Conservation (phyloP, 2,888 invertebrate species). For the Xiphydria camelus region DNA sequence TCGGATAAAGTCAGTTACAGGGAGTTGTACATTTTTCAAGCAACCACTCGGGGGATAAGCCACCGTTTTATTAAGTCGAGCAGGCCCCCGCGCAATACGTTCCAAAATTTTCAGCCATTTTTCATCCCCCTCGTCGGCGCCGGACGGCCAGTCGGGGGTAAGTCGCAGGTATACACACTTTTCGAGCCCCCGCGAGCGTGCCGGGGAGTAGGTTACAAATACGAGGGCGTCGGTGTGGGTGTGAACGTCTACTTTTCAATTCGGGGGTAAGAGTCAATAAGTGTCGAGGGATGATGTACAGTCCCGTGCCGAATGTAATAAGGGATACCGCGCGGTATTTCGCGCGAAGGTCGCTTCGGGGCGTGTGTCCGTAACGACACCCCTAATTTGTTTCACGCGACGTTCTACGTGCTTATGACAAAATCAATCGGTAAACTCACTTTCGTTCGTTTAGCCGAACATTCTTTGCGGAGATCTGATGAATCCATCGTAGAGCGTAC, state of each 20-base stretch:
- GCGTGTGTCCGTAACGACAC: no score
- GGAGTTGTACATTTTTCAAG: conserved; percentile 14
- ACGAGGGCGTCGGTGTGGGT: not conserved
- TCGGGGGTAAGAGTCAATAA: conserved; percentile 54
- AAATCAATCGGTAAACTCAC: no score
- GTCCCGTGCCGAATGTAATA: conserved; percentile 36
- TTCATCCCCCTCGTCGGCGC: conserved; percentile 17
- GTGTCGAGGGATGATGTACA: conserved; percentile 56
- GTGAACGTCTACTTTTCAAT: conserved; percentile 51
- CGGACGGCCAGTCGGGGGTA: no score
- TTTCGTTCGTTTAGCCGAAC: no score
- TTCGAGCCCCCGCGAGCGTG: conserved; percentile 11
- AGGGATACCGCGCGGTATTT: conserved; percentile 14
- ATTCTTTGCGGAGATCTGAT: not conserved
- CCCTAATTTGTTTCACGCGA: no score
- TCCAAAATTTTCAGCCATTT: conserved; percentile 33
- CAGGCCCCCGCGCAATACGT: conserved; percentile 4
- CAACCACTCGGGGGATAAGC: conserved; percentile 24
- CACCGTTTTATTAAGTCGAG: conserved; percentile 33
- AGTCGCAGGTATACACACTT: not conserved
- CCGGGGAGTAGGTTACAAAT: conserved; percentile 3
- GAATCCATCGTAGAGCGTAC: conserved; percentile 12
- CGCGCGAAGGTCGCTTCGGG: not conserved
- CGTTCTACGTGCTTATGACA: no score
- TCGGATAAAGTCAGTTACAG: not conserved